These are phyloP conservation scores for Chrysolina americana DNA, from an alignment of 2,888 invertebrate species.

Conservation along the genomic window DNA sequence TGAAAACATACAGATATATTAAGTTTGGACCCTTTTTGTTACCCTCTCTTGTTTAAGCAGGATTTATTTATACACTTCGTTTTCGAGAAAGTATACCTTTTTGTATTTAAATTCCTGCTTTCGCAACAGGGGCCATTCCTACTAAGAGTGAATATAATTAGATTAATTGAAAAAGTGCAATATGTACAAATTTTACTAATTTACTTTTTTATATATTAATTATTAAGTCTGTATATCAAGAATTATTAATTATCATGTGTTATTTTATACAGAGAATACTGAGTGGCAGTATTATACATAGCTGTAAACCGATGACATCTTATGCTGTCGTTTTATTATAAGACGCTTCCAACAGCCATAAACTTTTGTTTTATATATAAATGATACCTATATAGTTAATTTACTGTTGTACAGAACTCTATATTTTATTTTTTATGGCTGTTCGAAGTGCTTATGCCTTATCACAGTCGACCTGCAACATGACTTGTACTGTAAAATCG, in stretches of 20 bases:
- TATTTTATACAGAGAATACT: conserved; percentile 69
- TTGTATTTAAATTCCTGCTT: conserved; percentile 51
- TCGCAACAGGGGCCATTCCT: conserved; percentile 61
- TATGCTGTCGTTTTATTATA: conserved; percentile 42
- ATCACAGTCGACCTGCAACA: conserved; percentile 67
- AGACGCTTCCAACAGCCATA: conserved; percentile 58
- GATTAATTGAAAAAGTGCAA: conserved; percentile 75
- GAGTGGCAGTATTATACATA: conserved; percentile 68
- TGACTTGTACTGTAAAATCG: conserved; percentile 66
- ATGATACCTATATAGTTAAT: conserved; percentile 57
- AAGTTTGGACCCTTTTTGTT: conserved; percentile 57
- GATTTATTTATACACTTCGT: conserved; percentile 39
- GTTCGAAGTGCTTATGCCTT: conserved; percentile 57
- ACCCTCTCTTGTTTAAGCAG: conserved; percentile 58
- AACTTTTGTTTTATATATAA: conserved; percentile 51
- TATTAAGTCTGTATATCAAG: conserved; percentile 68
- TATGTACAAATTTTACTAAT: conserved; percentile 81
- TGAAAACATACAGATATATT: conserved; percentile 45
- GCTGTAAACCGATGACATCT: conserved; percentile 31
- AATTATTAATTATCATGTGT: conserved; percentile 66
- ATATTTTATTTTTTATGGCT: conserved; percentile 60
- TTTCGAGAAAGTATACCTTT: conserved; percentile 33
- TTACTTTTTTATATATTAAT: conserved; percentile 68
- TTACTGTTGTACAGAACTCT: conserved; percentile 62
- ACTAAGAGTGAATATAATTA: conserved; percentile 63